Evolutionary conservation across 2,888 invertebrate genomes (phyloP).

Genomic region (Melanophora roralis): DNA sequence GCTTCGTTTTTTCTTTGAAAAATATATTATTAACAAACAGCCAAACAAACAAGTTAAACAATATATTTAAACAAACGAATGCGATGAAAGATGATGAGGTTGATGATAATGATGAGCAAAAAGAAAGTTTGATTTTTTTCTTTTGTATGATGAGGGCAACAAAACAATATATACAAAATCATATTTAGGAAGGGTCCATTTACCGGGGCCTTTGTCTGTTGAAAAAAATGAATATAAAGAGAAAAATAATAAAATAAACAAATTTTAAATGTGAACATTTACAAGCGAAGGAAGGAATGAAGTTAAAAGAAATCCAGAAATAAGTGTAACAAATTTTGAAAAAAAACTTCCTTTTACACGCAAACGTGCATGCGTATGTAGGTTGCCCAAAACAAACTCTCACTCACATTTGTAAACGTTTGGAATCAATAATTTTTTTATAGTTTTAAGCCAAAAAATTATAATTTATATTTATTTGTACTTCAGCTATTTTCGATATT

Average conservation of each 20-base stretch:
- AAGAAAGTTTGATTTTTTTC: neutral
- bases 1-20: neutral
- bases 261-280: constrained; percentile 19
- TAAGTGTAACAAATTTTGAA: constrained; percentile 6
- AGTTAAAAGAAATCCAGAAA: neutral
- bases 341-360: neutral
- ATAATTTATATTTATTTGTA: too few species aligned
- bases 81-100: constrained; percentile 32
- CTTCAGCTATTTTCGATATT: neutral
- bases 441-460: too few species aligned
- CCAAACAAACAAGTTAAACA: constrained; percentile 49
- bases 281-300: neutral
- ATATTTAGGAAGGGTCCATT: constrained; percentile 71
- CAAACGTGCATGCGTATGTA: too few species aligned
- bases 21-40: constrained; percentile 32
- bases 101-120: constrained; percentile 28
- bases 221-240: constrained; percentile 63
- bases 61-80: constrained; percentile 52
- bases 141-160: constrained; percentile 30
- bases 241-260: constrained; percentile 46
- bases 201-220: constrained; percentile 77
- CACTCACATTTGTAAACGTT: constrained; percentile 42
- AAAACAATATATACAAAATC: constrained; percentile 42
- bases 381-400: constrained; percentile 58
- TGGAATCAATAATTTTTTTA: neutral